Percentiles rank a stretch among this genome's conserved stretches.
phyloP scores from a whole-genome alignment of 1,140 invertebrate genomes.

The Drosophila pallidifrons region DNA sequence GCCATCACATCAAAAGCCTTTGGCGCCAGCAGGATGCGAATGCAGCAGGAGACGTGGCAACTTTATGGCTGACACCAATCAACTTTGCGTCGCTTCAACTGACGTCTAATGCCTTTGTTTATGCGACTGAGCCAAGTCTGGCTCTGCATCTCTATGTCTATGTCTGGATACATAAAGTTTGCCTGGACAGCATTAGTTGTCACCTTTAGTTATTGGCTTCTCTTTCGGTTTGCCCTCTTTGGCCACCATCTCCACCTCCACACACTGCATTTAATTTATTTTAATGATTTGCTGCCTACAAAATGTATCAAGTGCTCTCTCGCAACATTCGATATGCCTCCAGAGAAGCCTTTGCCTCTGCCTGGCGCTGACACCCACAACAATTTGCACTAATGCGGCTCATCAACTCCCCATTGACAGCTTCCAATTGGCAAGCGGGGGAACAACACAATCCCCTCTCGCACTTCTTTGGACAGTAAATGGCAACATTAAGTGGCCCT shows the following conservation, averaged over 20 bases:
- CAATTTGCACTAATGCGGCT: conserved; percentile 72
- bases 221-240: conserved; percentile 16
- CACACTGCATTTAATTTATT: conserved; percentile 58
- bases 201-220: conserved; percentile 18
- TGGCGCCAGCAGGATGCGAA: conserved; percentile 68
- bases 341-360: conserved; percentile 6
- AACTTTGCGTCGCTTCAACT: conserved; percentile 71
- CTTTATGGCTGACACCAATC: conserved; percentile 83
- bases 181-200: conserved; percentile 33
- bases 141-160: not conserved
- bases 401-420: conserved; percentile 66
- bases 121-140: conserved; percentile 35
- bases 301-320: conserved; percentile 62
- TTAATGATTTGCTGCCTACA: conserved; percentile 48
- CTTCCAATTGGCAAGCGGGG: not conserved
- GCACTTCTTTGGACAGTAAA: conserved; percentile 33
- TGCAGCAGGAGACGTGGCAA: conserved; percentile 54
- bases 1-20: conserved; percentile 73
- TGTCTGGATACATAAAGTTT: conserved; percentile 31
- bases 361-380: conserved; percentile 62
- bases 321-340: conserved; percentile 6
- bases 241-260: not conserved
- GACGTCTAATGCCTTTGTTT: conserved; percentile 80
- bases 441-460: not conserved
- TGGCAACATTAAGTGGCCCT: conserved; percentile 70